Evolutionary conservation across 2,888 invertebrate species (phyloP).

Genomic region (Myopa tessellatipennis): DNA sequence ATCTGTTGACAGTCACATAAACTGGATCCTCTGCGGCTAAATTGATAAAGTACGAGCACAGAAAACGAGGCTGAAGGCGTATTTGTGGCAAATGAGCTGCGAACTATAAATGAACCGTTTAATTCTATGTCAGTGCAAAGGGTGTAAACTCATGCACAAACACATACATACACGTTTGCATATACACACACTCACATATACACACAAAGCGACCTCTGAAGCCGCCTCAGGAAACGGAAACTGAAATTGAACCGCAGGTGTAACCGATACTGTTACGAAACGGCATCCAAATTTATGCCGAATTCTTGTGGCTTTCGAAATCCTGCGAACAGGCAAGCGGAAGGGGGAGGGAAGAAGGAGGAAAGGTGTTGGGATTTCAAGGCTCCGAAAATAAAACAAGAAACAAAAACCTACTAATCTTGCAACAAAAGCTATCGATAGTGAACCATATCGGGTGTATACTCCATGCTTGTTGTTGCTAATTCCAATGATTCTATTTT

Average conservation of each 20-base stretch:
- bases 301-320: too few species aligned
- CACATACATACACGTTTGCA: not conserved
- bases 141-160: not conserved
- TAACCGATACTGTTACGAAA: too few species aligned
- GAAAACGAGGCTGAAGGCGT: not conserved
- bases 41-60: not conserved
- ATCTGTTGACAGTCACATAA: too few species aligned
- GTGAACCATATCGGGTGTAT: too few species aligned
- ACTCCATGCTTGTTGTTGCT: too few species aligned
- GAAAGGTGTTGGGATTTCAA: too few species aligned
- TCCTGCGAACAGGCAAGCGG: too few species aligned
- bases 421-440: too few species aligned
- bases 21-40: not conserved
- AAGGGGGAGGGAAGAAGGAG: not conserved
- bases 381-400: too few species aligned
- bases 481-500: too few species aligned
- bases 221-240: not conserved
- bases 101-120: not conserved
- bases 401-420: too few species aligned
- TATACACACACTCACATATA: not conserved
- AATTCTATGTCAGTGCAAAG: not conserved
- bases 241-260: not conserved
- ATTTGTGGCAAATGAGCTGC: constrained; percentile 6
- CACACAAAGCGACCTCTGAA: not conserved
- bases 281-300: too few species aligned